Evolutionary conservation across 2,888 invertebrate genomes (phyloP), one percentile per base, ranked within the genome.

Genomic region (Melolontha melolontha): DNA sequence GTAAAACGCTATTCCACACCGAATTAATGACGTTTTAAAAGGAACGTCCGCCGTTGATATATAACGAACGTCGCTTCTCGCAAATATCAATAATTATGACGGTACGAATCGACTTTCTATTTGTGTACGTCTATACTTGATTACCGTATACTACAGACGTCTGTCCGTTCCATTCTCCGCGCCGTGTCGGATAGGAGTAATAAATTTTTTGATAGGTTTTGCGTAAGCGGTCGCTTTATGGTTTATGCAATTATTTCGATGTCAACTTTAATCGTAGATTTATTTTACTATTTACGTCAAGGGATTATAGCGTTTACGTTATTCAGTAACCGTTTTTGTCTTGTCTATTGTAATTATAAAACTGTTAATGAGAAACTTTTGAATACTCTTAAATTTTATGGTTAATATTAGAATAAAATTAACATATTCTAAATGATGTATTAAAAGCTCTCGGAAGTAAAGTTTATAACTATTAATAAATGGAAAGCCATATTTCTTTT

Each of bases 71-170:
- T 14, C 52, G 29, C 44, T n/a, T 54, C 54, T 54, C 40, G 54
- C 54, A 54, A 54, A 54, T 54, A 54, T 54, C 54, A 54, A 54
- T 54, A 40, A 54, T 54, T 40, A 54, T 54, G 39, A 54, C 17
- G 40, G 14, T 17, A 40, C 54, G 54, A 54, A 1, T 40, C 54
- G 54, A 54, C 54, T 54, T 54, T 54, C 54, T 54, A 54, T 54
- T 54, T 54, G 40, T 17, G 40, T 40, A 29, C 40, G 39, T 40
- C 40, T 39, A 40, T 40, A 34, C 34, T 34, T 34, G 34, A 34
- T 34, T 34, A 34, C 10, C 1, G 8, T 34, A 17, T 16, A 54
- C 40, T 40, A 17, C 40, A 40, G 17, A 40, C 54, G 54, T 40
- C 16, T 40, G 54, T 40, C 16, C 34, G 10, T 34, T 6, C 34